Evolutionary conservation across 2,113 vertebrate genomes (phyloP), one percentile per base, ranked within the genome.

Genomic region (Pycnonotus jocosus): DNA sequence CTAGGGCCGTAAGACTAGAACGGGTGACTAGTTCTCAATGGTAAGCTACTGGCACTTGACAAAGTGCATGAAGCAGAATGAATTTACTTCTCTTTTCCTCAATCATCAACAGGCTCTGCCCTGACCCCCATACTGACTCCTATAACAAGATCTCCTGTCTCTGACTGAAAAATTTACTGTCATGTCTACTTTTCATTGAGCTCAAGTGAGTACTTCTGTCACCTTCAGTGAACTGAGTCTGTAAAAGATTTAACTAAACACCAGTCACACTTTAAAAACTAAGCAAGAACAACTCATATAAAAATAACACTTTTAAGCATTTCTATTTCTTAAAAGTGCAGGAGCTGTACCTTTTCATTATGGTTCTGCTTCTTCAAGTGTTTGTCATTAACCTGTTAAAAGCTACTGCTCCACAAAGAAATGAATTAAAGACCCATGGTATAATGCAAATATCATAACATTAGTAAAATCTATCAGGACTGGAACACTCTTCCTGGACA

Each of bases 31-130:
- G 99, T 98, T 99, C 99, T 99, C 99, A 99, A 99, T 99, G 98
- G 99, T 99, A 98, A 99, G 99, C 99, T 98, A 98, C 99, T 99
- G 99, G 99, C 99, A 99, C 98, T 99, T 99, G 99, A 99, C 99
- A 99, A 99, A 99, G 99, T 99, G 99, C 99, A 98, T 97, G 98
- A 98, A 99, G 99, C 99, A 99, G 99, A 99, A 99, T 99, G 99
- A 99, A 99, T 99, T 99, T 99, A 99, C 99, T 99, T 99, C 99
- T 99, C 99, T 99, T 99, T 99, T 99, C 99, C 99, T 99, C 99
- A 99, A 98, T 99, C 99, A 99, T 99, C 99, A 99, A 99, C 99
- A 99, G 99, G 99, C 99, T 98, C 99, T 99, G 98, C 98, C 98
- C 99, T 99, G 99, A 99, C 99, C 99, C 99, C 99, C 98, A 98